A percentile compares a stretch with the other conserved stretches of the same genome.
Evolutionary conservation across 2,113 vertebrate genomes (phyloP).

Genomic region (Alethe diademata): DNA sequence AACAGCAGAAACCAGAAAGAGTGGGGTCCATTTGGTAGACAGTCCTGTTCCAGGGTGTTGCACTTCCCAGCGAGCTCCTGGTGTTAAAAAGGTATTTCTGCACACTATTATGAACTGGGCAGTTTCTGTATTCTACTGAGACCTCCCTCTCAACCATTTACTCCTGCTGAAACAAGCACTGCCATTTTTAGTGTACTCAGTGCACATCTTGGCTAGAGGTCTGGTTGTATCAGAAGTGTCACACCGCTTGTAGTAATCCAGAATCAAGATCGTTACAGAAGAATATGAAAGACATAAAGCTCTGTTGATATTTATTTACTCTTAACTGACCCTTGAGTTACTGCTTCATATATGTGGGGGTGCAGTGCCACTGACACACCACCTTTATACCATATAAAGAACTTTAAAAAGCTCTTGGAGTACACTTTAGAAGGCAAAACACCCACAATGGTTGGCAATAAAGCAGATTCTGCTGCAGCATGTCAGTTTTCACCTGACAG

Average conservation of each 20-base stretch:
- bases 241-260: background rate
- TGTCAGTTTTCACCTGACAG: constrained; percentile 3
- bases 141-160: background rate
- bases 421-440: background rate
- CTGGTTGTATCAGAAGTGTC: background rate
- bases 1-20: background rate
- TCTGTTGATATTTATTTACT: background rate
- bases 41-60: background rate
- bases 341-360: background rate
- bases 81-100: background rate
- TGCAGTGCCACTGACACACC: background rate
- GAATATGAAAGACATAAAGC: background rate
- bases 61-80: background rate
- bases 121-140: background rate
- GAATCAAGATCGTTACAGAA: background rate
- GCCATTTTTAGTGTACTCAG: background rate
- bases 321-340: background rate
- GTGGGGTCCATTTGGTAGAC: background rate
- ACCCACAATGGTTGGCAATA: background rate
- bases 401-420: background rate
- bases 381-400: background rate
- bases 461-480: background rate
- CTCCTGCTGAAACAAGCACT: background rate
- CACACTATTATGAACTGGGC: fast-evolving
- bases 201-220: background rate